Conservation (phyloP, 2,888 invertebrate species). For the Patella depressa region DNA sequence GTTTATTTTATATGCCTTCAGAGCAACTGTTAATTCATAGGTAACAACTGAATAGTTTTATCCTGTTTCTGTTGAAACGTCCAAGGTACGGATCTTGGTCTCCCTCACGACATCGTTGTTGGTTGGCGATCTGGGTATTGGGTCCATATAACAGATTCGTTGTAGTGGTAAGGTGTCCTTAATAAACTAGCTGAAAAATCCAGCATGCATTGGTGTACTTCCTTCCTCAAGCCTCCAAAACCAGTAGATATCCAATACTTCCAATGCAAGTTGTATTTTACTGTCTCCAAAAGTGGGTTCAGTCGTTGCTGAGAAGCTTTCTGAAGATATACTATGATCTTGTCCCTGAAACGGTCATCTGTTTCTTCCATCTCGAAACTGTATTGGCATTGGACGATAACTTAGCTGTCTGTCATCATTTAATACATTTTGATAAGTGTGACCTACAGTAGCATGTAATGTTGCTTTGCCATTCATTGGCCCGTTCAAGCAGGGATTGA, state of each 20-base stretch:
- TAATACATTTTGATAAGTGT: constrained; percentile 18
- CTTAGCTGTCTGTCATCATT: neutral
- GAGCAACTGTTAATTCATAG: constrained; percentile 25
- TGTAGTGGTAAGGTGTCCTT: constrained; percentile 27
- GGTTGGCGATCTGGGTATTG: constrained; percentile 26
- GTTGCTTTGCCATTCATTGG: constrained; percentile 7
- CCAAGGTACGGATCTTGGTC: constrained; percentile 20
- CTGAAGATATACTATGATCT: neutral
- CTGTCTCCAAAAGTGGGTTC: neutral
- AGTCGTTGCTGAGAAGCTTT: neutral
- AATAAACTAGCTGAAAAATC: constrained; percentile 18
- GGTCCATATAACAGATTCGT: constrained; percentile 32
- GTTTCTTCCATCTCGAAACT: neutral
- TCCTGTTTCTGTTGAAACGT: constrained; percentile 25
- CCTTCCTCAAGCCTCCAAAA: constrained; percentile 10
- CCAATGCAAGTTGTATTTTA: neutral
- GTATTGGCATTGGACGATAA: neutral
- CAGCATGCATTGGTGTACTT: constrained; percentile 25
- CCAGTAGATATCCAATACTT: constrained; percentile 15
- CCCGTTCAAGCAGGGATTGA: too few species aligned
- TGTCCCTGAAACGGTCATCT: neutral
- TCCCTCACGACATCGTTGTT: constrained; percentile 31
- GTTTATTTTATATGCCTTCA: neutral
- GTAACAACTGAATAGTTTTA: constrained; percentile 32
- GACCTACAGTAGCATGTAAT: neutral